Conservation (phyloP, 1,140 invertebrate genomes). For the Mamestra configurata region DNA sequence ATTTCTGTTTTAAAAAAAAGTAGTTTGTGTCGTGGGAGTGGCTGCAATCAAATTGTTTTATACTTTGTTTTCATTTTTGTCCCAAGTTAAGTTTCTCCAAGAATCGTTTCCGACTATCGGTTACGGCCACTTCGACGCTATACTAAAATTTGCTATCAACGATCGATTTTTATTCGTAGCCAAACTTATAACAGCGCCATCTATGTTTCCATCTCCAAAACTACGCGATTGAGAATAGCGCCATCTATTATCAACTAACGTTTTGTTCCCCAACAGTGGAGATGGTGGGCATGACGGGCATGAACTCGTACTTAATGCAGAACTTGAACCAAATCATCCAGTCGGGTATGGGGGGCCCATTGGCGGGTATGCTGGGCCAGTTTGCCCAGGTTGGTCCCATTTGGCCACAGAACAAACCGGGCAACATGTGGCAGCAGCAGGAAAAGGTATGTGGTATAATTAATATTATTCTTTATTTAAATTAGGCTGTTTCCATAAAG, state of each 20-base stretch:
- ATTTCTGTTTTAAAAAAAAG: too few relatives aligned
- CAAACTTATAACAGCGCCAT: conserved; percentile 3
- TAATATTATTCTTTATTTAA: background rate
- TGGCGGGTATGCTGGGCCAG: conserved; percentile 80
- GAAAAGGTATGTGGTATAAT: conserved; percentile 67
- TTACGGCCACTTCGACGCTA: background rate
- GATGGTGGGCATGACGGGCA: conserved; percentile 87
- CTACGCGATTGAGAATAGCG: background rate
- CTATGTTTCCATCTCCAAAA: background rate
- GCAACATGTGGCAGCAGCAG: conserved; percentile 77
- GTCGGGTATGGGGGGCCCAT: conserved; percentile 82
- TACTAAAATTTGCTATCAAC: background rate
- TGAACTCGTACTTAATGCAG: conserved; percentile 87
- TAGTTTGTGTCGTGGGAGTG: background rate
- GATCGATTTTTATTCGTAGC: background rate
- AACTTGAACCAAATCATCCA: conserved; percentile 87
- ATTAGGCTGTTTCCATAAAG: background rate
- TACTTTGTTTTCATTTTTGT: too few relatives aligned
- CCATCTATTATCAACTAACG: conserved; percentile 31
- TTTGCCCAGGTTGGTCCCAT: conserved; percentile 72
- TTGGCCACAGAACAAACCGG: conserved; percentile 69
- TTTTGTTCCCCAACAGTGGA: conserved; percentile 85
- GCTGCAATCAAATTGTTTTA: background rate
- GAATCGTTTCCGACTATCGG: too few relatives aligned
- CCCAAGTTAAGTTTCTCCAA: too few relatives aligned